Base-by-base conservation (phyloP, 2,797 vertebrate species). In the Leptoclinus maculatus region DNA sequence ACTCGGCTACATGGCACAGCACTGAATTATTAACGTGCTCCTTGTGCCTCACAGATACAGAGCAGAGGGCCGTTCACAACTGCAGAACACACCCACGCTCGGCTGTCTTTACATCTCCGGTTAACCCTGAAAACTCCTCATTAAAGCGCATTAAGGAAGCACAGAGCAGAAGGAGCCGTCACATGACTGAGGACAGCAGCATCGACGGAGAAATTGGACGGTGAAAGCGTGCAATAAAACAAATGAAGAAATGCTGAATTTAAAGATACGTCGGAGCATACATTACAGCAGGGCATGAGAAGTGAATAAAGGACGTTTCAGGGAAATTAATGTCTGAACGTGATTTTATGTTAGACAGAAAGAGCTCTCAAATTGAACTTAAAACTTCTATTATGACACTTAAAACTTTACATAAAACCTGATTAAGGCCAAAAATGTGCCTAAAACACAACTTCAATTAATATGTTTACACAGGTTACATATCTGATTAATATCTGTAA, bases 21-120 rank as follows among this genome's bases (percentile, higher is more conserved):
- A 82, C 90, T 95, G 88, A 95, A 95, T 95, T 93, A 94, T 94
- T 95, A 81, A 94, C 79, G 59, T 19, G 43, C 82, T 89, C 83
- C 87, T 80, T 82, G 65, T 83, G 84, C 87, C 87, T 88, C 86
- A 75, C 87, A 83, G 88, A 91, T 72, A 85, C 76, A 81, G 76
- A 87, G 85, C 74, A 76, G 64, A 85, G 84, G 74, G 68, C 83
- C 83, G 56, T 77, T 84, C 70, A 83, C 82, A 87, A 85, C 60
- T 34, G 79, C 67, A 76, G 41, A 81, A 51, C 36, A 75, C 78
- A 74, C 69, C 83, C 45, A 83, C 66, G 57, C 56, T 70, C 47
- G 12, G 58, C 78, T 64, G 54, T 63, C 71, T 70, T 71, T 72
- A 78, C 62, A 83, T 74, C 60, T 79, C 58, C 60, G 62, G 45